These are phyloP conservation scores for Dipodomys merriami DNA, from an alignment of 2,113 vertebrate genomes.

Conservation along the genomic window DNA sequence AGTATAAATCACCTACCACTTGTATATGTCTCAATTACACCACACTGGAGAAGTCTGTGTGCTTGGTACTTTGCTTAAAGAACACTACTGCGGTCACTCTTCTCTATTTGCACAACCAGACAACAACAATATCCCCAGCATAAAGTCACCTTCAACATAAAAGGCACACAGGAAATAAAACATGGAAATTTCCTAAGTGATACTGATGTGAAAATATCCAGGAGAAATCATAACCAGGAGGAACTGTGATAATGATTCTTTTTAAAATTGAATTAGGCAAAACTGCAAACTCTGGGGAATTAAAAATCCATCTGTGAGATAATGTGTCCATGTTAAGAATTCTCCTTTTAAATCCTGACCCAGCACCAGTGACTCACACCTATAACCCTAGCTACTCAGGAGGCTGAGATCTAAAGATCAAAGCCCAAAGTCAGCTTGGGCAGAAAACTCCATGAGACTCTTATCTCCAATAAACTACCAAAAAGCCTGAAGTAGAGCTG, in stretches of 20 bases:
- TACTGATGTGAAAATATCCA: neutral
- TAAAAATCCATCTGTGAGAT: slow-evolving; percentile 38
- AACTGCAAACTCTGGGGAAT: slow-evolving; percentile 13
- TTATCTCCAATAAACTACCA: too few species aligned
- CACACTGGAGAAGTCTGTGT: neutral
- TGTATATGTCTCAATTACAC: neutral
- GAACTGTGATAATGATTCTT: neutral
- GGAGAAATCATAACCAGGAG: neutral
- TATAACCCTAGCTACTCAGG: too few species aligned
- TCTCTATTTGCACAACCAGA: neutral
- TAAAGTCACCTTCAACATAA: neutral
- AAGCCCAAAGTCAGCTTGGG: too few species aligned
- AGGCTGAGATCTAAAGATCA: too few species aligned
- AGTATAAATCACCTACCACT: neutral
- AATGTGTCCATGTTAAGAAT: neutral
- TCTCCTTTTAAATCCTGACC: neutral
- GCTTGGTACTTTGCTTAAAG: neutral
- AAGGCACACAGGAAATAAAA: neutral
- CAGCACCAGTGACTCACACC: too few species aligned
- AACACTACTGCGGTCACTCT: neutral
- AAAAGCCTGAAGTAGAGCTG: too few species aligned
- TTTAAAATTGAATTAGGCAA: slow-evolving; percentile 29
- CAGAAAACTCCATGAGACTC: too few species aligned
- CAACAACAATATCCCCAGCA: neutral
- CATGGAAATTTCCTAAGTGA: neutral